A percentile compares a stretch with the other conserved stretches of the same genome.
Evolutionary conservation across 2,113 vertebrate genomes (phyloP).

Genomic region (Puntigrus tetrazona): DNA sequence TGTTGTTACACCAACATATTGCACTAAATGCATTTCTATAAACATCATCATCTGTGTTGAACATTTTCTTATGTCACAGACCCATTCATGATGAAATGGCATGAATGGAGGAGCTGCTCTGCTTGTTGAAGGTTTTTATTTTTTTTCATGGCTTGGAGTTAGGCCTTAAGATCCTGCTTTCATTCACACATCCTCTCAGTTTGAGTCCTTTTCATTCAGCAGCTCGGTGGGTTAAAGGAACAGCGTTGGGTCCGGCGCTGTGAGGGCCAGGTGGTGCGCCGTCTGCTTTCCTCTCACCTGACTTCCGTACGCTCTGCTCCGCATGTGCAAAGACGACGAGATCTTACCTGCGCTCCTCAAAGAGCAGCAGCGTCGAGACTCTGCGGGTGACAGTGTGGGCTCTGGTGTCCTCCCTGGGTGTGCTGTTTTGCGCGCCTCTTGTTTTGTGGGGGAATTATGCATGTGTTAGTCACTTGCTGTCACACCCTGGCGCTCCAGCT

Average conservation of each 20-base stretch:
- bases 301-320: neutral
- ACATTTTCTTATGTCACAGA: neutral
- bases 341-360: conserved; percentile 2
- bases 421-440: neutral
- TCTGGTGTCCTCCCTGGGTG: neutral
- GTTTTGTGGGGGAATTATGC: neutral
- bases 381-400: neutral
- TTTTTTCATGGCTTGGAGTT: neutral
- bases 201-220: neutral
- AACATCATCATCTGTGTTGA: neutral
- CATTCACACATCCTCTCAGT: neutral
- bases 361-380: neutral
- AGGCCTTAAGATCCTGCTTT: neutral
- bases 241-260: neutral
- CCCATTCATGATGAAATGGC: neutral
- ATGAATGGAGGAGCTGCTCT: neutral
- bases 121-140: neutral
- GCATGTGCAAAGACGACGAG: neutral
- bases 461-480: conserved; percentile 4
- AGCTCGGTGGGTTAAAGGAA: neutral
- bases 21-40: neutral
- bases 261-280: conserved; percentile 18
- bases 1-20: neutral
- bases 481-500: neutral
- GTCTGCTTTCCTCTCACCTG: conserved; percentile 7